Base-by-base conservation (phyloP, 2,888 invertebrate species). In the Sturmia bella region DNA sequence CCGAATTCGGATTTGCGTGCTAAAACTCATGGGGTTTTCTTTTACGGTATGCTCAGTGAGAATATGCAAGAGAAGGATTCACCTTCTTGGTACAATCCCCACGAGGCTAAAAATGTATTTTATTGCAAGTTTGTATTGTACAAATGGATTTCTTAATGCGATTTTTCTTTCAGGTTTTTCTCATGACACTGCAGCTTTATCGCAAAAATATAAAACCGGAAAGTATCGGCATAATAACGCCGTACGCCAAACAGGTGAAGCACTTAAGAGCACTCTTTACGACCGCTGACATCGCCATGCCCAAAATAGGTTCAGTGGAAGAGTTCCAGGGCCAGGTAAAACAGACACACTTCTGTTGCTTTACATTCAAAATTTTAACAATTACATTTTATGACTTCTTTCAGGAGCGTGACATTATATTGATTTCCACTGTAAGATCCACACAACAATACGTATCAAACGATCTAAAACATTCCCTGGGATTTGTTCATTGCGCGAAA, bases 21-120 rank as follows among this genome's bases (percentile, higher is more conserved):
- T 0, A 76, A 74, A 6, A 86, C 87, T 13, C 90, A 90, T 56
- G 90, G 87, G n/a, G 90, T 95, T 57, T 92, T 94, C 84, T 96
- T 96, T 78, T 93, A 94, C 87, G 96, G 96, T 0, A 92, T 96
- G 5, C 91, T 93, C 70, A 96, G 96, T 0, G 91, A 92, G 56
- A 95, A 95, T 89, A 90, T 91, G 82, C 94, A 95, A 88, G 95
- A 95, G 78, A 89, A 91, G 0, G 96, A 96, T 86, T 96, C 95
- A 77, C 97, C 97, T 0, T 97, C 97, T 3, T 97, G 97, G 96
- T 97, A 93, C 87, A 99, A 99, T 91, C 94, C 95, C 0, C 93
- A 94, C 83, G 98, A 99, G 92, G 90, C 89, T 0, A 86, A 86
- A 76, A 86, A 86, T 80, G 88, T 88, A 86, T 72, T 24, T 48